Conservation (phyloP, 2,888 invertebrate species). For the Torymus tubicola region DNA sequence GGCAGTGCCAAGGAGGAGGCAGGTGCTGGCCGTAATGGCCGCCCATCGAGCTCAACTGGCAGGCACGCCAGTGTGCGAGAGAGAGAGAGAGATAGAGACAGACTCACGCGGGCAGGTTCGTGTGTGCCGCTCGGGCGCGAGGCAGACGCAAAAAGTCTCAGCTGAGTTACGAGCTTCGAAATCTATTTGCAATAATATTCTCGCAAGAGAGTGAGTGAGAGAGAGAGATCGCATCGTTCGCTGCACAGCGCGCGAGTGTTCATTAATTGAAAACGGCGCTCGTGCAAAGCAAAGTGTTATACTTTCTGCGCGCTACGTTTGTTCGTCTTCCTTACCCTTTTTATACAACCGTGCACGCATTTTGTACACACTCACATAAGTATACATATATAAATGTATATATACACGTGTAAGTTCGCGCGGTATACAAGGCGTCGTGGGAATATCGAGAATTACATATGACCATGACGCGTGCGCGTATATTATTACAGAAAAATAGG, state of each 20-base stretch:
- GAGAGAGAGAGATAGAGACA: constrained; percentile 41
- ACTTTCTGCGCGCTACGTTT: too few relatives aligned
- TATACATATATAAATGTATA: too few relatives aligned
- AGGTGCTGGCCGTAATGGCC: constrained; percentile 74
- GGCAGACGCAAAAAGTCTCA: constrained; percentile 62
- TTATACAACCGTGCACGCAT: too few relatives aligned
- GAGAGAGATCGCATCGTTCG: constrained; percentile 30
- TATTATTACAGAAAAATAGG: too few relatives aligned
- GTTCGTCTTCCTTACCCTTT: too few relatives aligned
- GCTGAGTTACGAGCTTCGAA: constrained; percentile 66
- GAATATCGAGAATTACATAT: too few relatives aligned
- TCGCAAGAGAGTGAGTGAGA: not conserved
- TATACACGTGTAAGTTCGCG: too few relatives aligned
- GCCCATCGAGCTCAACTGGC: constrained; percentile 63
- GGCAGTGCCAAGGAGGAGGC: constrained; percentile 68
- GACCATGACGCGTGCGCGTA: too few relatives aligned
- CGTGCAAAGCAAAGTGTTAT: not conserved
- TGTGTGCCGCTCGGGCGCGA: constrained; percentile 34
- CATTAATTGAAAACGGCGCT: constrained; percentile 69
- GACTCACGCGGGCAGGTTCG: constrained; percentile 61
- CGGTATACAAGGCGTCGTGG: too few relatives aligned
- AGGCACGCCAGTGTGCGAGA: constrained; percentile 49
- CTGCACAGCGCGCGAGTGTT: not conserved
- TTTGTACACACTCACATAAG: too few relatives aligned
- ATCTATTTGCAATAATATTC: constrained; percentile 67